Conservation (phyloP, 2,113 vertebrate species). For the Ctenodactylus gundi region DNA sequence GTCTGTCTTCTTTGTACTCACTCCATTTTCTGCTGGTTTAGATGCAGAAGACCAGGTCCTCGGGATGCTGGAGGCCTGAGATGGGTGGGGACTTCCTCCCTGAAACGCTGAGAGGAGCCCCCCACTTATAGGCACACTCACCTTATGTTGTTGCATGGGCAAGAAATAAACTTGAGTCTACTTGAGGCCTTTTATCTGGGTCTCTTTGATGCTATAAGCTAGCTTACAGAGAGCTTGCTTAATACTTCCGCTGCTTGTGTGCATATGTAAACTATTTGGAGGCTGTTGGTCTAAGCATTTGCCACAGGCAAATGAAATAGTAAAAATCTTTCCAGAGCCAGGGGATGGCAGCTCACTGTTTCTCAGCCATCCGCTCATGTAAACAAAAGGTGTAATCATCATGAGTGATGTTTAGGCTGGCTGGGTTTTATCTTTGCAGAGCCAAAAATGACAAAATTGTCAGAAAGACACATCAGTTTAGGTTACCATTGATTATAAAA, state of each 20-base stretch:
- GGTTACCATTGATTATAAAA: not conserved
- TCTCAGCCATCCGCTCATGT: not conserved
- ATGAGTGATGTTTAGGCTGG: not conserved
- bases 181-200: not conserved
- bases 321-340: not conserved
- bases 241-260: not conserved
- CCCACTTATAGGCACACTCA: not conserved
- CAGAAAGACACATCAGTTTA: not conserved
- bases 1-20: not conserved
- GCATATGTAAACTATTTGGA: not conserved
- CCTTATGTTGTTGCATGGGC: not conserved
- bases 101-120: not conserved
- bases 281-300: not conserved
- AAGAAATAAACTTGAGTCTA: not conserved
- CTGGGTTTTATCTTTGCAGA: constrained; percentile 6
- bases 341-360: not conserved
- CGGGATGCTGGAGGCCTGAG: not conserved
- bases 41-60: not conserved
- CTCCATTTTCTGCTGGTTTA: not conserved
- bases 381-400: constrained; percentile 1
- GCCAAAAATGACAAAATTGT: constrained; percentile 25
- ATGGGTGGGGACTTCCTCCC: not conserved
- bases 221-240: not conserved
- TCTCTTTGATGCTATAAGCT: not conserved
- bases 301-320: not conserved